phyloP scores from a whole-genome alignment of 2,113 vertebrate genomes.

The Odocoileus virginianus region DNA sequence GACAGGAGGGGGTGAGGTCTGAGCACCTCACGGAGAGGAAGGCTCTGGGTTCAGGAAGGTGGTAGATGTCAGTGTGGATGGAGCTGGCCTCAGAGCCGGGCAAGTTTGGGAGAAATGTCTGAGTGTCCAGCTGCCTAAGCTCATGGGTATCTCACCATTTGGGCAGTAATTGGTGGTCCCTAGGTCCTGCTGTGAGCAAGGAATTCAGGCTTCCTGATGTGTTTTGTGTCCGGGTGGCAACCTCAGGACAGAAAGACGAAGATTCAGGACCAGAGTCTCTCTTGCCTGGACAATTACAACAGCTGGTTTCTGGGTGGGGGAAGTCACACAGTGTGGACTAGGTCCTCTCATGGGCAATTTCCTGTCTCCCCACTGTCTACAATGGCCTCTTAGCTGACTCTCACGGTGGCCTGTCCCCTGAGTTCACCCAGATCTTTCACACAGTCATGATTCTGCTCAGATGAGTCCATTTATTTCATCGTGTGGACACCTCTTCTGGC shows the following conservation, averaged over 20 bases:
- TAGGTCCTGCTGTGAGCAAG: background rate
- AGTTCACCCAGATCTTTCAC: background rate
- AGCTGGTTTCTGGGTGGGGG: background rate
- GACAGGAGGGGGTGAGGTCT: background rate
- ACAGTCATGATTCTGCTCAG: background rate
- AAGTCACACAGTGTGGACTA: background rate
- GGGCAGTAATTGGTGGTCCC: background rate
- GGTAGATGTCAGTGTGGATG: background rate
- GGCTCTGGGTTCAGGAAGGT: background rate
- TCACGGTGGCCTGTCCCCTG: background rate
- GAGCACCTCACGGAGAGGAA: background rate
- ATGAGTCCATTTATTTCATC: background rate
- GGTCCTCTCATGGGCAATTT: background rate
- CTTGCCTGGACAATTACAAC: background rate
- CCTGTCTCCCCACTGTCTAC: background rate
- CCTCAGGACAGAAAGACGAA: background rate
- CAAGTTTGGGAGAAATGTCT: background rate
- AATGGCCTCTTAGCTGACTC: background rate
- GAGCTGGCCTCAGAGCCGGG: background rate
- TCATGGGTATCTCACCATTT: background rate
- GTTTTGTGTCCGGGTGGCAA: background rate
- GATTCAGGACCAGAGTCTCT: no score
- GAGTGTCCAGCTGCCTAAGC: background rate
- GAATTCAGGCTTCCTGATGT: background rate
- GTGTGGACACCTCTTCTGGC: rapidly evolving